Conservation (phyloP, 2,797 vertebrate species). For the Ataeniobius toweri region DNA sequence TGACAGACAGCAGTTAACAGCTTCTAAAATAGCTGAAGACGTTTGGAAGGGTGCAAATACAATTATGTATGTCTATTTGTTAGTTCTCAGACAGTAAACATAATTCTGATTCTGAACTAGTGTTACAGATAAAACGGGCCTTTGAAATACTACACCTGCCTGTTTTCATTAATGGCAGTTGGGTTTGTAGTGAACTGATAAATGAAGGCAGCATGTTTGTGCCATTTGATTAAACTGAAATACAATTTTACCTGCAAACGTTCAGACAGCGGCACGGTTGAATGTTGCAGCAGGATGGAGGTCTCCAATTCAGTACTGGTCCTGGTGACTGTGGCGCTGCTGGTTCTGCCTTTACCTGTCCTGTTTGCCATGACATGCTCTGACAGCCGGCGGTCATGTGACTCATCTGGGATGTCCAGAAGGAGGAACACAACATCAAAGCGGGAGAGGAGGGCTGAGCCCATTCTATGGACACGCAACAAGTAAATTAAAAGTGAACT, state of each 20-base stretch:
- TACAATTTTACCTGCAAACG: slow-evolving; percentile 85
- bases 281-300: slow-evolving; percentile 85
- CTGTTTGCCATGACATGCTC: slow-evolving; percentile 95
- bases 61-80: too few relatives aligned
- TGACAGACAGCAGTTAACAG: background rate
- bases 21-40: background rate
- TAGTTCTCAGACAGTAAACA: too few relatives aligned
- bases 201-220: too few relatives aligned
- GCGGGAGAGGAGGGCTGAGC: slow-evolving; percentile 92
- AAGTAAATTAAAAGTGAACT: background rate
- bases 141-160: too few relatives aligned
- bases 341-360: slow-evolving; percentile 76
- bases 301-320: slow-evolving; percentile 65
- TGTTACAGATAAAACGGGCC: too few relatives aligned
- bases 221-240: too few relatives aligned
- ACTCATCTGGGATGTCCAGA: slow-evolving; percentile 94
- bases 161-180: background rate
- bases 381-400: slow-evolving; percentile 91
- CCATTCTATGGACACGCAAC: slow-evolving; percentile 84
- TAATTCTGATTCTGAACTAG: too few relatives aligned
- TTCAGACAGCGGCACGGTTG: slow-evolving; percentile 86
- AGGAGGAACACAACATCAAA: slow-evolving; percentile 98
- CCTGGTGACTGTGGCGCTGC: slow-evolving; percentile 77
- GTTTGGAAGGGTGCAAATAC: too few relatives aligned
- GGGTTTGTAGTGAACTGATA: too few relatives aligned